Evolutionary conservation across 2,888 invertebrate genomes (phyloP).

Genomic region (Cotesia congregata): DNA sequence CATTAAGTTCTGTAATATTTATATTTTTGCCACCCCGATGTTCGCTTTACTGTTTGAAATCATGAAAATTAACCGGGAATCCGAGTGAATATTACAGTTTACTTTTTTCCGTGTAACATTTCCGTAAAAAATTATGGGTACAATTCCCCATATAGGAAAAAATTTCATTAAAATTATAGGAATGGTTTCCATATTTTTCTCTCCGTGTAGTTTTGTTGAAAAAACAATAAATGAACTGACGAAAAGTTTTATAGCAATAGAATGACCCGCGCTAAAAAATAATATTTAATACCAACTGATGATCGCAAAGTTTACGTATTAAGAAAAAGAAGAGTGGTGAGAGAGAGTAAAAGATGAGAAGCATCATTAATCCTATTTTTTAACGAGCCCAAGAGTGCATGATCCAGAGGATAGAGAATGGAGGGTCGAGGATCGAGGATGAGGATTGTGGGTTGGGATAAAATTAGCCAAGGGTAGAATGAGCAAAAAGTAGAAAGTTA

Average conservation of each 20-base stretch:
- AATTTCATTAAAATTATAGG: too few species aligned
- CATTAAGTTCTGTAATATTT: too few species aligned
- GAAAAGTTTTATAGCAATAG: not conserved
- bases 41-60: too few species aligned
- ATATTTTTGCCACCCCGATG: too few species aligned
- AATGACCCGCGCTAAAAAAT: not conserved
- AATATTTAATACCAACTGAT: not conserved
- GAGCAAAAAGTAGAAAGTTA: constrained; percentile 15
- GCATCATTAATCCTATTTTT: constrained; percentile 32
- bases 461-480: constrained; percentile 21
- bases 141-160: too few species aligned
- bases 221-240: not conserved
- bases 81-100: too few species aligned
- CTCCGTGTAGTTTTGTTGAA: not conserved
- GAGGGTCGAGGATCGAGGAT: not conserved
- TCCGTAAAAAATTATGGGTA: too few species aligned
- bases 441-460: constrained; percentile 12
- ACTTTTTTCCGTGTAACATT: too few species aligned
- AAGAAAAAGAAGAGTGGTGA: not conserved
- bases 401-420: constrained; percentile 3
- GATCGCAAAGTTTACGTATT: not conserved
- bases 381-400: constrained; percentile 22
- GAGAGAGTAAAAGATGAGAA: not conserved
- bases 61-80: too few species aligned
- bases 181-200: too few species aligned